phyloP scores from a whole-genome alignment of 2,797 vertebrate species.

The Anabas testudineus region DNA sequence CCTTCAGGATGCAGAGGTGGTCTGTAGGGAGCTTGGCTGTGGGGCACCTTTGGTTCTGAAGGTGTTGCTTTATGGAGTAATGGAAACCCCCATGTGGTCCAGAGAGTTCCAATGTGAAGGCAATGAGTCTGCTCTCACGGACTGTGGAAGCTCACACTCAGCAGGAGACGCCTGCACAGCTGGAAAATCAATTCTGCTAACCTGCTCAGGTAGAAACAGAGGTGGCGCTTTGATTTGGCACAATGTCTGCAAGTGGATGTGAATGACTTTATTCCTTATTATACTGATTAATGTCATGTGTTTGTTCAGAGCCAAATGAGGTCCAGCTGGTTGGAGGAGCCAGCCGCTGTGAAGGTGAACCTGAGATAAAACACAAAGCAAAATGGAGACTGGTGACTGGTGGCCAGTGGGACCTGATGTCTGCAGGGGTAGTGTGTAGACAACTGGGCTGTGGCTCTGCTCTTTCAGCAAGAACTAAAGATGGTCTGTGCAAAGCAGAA shows the following conservation, averaged over 20 bases:
- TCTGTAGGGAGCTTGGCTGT: constrained; percentile 28
- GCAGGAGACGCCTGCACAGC: constrained; percentile 2
- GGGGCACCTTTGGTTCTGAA: constrained; percentile 6
- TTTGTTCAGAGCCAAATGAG: background rate
- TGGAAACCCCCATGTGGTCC: background rate
- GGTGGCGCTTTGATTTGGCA: background rate
- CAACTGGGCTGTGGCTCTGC: constrained; percentile 24
- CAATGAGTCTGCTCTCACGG: constrained; percentile 19
- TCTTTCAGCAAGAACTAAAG: background rate
- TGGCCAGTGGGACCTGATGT: background rate
- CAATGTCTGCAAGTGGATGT: too few species aligned
- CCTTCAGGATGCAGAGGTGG: constrained; percentile 13
- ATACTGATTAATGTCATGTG: background rate
- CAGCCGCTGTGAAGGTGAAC: constrained; percentile 10
- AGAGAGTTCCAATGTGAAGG: constrained; percentile 11
- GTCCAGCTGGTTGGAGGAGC: background rate
- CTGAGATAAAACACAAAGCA: background rate
- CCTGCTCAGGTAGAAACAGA: constrained; percentile 39
- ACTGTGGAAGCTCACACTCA: constrained; percentile 9
- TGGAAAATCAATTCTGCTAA: constrained; percentile 9
- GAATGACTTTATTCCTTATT: too few species aligned
- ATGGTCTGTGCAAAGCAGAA: background rate
- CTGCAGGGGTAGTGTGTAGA: constrained; percentile 2
- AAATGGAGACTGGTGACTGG: background rate
- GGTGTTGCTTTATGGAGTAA: background rate